phyloP scores from a whole-genome alignment of 2,113 vertebrate species.

The Peromyscus californicus region DNA sequence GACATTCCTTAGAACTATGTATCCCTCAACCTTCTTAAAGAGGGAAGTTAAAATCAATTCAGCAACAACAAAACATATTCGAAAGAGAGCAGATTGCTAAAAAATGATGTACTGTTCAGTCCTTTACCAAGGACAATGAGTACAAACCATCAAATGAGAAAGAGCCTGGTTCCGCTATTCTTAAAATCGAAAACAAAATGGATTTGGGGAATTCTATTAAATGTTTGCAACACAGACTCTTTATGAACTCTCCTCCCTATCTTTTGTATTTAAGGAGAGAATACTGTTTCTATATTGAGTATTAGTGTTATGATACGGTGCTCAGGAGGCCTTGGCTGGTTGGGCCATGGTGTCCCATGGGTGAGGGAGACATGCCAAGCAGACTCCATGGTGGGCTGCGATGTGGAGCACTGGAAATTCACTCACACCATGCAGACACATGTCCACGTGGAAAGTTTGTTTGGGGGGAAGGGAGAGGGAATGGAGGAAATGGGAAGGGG shows the following conservation, averaged over 20 bases:
- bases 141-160: not conserved
- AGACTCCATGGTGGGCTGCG: no score
- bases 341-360: no score
- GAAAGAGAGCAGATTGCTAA: not conserved
- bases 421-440: no score
- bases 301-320: not conserved
- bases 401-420: no score
- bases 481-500: no score
- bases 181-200: not conserved
- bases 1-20: not conserved
- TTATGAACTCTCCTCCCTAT: not conserved
- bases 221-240: not conserved
- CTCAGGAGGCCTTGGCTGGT: no score
- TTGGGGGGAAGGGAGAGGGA: no score
- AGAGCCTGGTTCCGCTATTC: not conserved
- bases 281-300: not conserved
- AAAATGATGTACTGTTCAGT: no score
- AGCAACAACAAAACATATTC: not conserved
- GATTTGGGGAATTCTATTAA: not conserved
- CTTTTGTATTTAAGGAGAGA: not conserved
- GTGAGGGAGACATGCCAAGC: no score
- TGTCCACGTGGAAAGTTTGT: no score
- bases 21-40: not conserved
- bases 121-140: not conserved
- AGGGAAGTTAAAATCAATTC: not conserved